Base-by-base conservation (phyloP, 1,140 invertebrate genomes). In the Drosophila pseudoananassae region DNA sequence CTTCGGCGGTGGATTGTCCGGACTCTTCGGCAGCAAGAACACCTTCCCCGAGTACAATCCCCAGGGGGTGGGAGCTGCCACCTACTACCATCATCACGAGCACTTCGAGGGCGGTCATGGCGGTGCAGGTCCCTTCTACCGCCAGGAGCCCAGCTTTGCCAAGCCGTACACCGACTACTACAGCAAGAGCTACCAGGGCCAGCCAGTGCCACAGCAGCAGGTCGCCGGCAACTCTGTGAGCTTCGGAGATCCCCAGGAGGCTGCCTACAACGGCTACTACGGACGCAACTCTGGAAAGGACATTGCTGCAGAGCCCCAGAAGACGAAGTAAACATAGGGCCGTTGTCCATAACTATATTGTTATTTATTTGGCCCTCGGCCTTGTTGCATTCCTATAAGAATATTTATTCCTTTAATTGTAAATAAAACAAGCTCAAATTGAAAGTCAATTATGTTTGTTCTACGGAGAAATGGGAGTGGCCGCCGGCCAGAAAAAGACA, bases 191-290 rank as follows among this genome's bases (percentile, higher is more conserved):
- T 64, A 83, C 25, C 73, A 84, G 54, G 88, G 65, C 29, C 78
- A 76, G 59, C 58, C 64, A 58, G 58, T 65, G 4, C 63, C 63
- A 45, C 8, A 59, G 92, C 54, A 38, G 17, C 80, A 85, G 46
- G 69, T 82, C 15, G 93, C 20, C 33, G 85, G 43, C 27, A 92
- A 93, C 36, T 92, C 93, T 0, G 92, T 95, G 15, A 93, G 94
- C 47, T 96, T 94, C 79, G 94, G 94, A 10, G 95, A 96, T 54
- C 93, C 95, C 17, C 90, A 94, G 14, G 93, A 94, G 57, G 93
- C 95, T 6, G 95, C 96, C 60, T 94, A 96, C 79, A 93, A 94
- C 31, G 95, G 94, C 10, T 96, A 96, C 81, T 94, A 94, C 76
- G 82, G 91, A 10, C 76, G 90, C 12, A 91, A 74, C 53, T 79